A percentile compares a stretch with the other conserved stretches of the same genome.
Conservation (phyloP, 2,113 vertebrate species). For the Mus musculus region GRCm39 chr9:6589001-6589500, state of each 20-base stretch:
- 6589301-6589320: rapidly evolving
- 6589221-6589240: conserved; percentile 33
- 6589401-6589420: neutral
- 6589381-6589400: neutral
- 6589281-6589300: neutral
- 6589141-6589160: neutral
- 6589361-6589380: neutral
- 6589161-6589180: neutral
- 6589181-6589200: conserved; percentile 50
- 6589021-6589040: conserved; percentile 26
- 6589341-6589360: too few relatives aligned
- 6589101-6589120: neutral
- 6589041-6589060: conserved; percentile 2
- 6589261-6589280: conserved; percentile 52
- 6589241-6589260: conserved; percentile 32
- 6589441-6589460: neutral
- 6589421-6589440: neutral
- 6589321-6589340: rapidly evolving
- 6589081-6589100: conserved; percentile 15
- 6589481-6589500: neutral
- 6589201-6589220: neutral
- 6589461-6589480: neutral
- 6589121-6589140: conserved; percentile 52
- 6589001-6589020: neutral
- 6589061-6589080: neutral